Evolutionary conservation across 1,140 invertebrate species (phyloP).

Genomic region (Drosophila chauvacae): DNA sequence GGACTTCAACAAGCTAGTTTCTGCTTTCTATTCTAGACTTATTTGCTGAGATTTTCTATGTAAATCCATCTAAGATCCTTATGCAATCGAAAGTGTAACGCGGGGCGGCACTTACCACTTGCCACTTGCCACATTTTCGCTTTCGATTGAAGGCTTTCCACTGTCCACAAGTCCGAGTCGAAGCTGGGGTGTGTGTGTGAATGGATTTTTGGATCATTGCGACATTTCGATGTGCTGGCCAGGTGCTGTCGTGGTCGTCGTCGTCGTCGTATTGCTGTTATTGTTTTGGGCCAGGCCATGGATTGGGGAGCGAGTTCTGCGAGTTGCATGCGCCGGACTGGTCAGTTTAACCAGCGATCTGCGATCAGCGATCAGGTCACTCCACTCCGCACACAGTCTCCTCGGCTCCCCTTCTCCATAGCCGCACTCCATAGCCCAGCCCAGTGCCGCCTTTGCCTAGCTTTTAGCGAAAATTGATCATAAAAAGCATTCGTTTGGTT

Average conservation of each 20-base stretch:
- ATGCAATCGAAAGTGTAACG: conserved; percentile 32
- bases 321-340: conserved; percentile 38
- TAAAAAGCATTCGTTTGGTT: conserved; percentile 67
- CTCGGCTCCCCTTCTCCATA: not conserved
- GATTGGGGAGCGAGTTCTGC: conserved; percentile 47
- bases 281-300: conserved; percentile 36
- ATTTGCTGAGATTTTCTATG: not conserved
- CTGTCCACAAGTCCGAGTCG: not conserved
- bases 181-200: conserved; percentile 8
- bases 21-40: not conserved
- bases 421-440: not conserved
- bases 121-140: conserved; percentile 19
- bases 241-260: conserved; percentile 18
- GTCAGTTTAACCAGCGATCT: conserved; percentile 30
- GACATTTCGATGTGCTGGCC: conserved; percentile 39
- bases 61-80: not conserved
- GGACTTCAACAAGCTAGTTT: not conserved
- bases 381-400: conserved; percentile 29
- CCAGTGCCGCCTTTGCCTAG: conserved; percentile 9
- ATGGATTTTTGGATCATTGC: conserved; percentile 35
- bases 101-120: conserved; percentile 16
- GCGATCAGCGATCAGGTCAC: conserved; percentile 50
- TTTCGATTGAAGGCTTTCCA: conserved; percentile 26
- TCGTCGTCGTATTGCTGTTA: conserved; percentile 23
- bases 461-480: conserved; percentile 57